Conservation (phyloP, 2,113 vertebrate species). For the Erythrocercus mccallii region DNA sequence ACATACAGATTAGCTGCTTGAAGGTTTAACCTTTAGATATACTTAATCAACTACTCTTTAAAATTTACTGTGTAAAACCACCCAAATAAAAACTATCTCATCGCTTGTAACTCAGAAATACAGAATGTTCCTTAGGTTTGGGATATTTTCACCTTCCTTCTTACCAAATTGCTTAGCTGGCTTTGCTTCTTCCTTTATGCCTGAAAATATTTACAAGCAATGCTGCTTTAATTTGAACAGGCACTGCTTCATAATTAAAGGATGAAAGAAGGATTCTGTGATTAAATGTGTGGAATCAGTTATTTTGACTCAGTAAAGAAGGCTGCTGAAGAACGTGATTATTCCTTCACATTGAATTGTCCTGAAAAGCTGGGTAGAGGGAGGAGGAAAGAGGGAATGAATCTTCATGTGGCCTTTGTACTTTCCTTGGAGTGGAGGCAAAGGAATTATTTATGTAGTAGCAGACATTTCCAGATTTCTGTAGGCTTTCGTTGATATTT, state of each 20-base stretch:
- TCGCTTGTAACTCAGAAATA: constrained; percentile 37
- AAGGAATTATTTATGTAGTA: neutral
- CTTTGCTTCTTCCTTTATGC: constrained; percentile 30
- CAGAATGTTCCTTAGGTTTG: neutral
- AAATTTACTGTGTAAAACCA: constrained; percentile 57
- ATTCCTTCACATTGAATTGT: neutral
- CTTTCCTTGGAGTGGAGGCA: neutral
- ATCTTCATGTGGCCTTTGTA: neutral
- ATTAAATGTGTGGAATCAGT: constrained; percentile 7
- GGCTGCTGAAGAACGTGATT: neutral
- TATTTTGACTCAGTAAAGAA: constrained; percentile 24
- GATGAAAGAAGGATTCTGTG: constrained; percentile 12
- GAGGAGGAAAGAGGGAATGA: neutral
- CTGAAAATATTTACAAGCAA: constrained; percentile 41
- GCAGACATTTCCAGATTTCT: constrained; percentile 15
- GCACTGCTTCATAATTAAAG: constrained; percentile 25
- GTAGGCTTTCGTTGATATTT: constrained; percentile 7
- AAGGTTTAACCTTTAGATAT: constrained; percentile 72
- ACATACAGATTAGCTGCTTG: constrained; percentile 65
- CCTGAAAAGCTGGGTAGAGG: neutral
- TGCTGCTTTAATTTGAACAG: constrained; percentile 1
- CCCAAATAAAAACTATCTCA: constrained; percentile 63
- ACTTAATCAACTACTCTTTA: constrained; percentile 56
- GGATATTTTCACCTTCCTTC: neutral
- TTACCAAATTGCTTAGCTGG: constrained; percentile 38